Evolutionary conservation across 2,113 vertebrate species (phyloP).

Genomic region (Dryoscopus gambensis): DNA sequence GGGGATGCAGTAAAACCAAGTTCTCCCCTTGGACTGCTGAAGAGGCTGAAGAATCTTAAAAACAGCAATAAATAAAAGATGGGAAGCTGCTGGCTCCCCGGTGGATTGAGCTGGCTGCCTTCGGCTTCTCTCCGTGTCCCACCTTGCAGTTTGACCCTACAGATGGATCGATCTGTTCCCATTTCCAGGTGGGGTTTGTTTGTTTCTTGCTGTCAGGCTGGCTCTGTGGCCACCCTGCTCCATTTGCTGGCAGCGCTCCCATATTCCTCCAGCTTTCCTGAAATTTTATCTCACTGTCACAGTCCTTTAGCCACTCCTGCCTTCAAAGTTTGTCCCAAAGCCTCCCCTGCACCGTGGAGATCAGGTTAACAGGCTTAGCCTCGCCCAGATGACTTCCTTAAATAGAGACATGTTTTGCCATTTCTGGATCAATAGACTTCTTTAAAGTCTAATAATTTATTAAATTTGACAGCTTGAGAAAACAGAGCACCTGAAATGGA

Average conservation of each 20-base stretch:
- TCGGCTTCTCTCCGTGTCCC: neutral
- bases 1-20: conserved; percentile 21
- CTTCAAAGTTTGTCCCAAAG: neutral
- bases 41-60: conserved; percentile 30
- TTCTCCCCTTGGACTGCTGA: conserved; percentile 17
- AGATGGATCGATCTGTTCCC: neutral
- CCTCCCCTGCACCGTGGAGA: neutral
- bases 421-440: conserved; percentile 9
- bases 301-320: neutral
- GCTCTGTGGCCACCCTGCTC: neutral
- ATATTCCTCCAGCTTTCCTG: neutral
- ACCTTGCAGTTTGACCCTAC: neutral
- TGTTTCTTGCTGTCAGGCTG: neutral
- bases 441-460: neutral
- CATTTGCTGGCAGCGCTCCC: neutral
- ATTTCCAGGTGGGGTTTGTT: neutral
- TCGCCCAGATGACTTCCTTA: neutral
- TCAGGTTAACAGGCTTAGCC: conserved; percentile 8
- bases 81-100: neutral
- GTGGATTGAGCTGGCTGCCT: neutral
- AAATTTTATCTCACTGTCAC: neutral
- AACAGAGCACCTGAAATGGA: neutral
- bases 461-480: neutral
- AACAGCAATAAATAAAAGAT: conserved; percentile 44
- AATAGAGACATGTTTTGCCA: neutral